Conservation (phyloP, 2,888 invertebrate species). For the Drosophila testacea region DNA sequence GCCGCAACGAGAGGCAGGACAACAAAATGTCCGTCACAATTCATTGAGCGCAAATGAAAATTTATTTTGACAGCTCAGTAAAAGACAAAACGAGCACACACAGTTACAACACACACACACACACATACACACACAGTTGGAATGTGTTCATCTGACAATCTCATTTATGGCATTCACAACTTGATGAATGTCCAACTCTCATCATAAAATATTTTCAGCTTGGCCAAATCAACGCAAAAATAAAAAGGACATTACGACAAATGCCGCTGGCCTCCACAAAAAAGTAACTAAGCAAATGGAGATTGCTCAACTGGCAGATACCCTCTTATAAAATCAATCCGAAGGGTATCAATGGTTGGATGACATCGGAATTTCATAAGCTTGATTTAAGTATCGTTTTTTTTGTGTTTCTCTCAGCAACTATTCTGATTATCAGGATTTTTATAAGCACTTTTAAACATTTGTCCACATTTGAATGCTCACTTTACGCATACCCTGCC, state of each 20-base stretch:
- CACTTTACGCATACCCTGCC: no score
- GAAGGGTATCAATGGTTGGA: no score
- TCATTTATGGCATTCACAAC: constrained; percentile 60
- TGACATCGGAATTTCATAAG: no score
- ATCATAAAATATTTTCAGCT: constrained; percentile 56
- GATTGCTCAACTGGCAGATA: constrained; percentile 7
- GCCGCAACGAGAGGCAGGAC: constrained; percentile 10
- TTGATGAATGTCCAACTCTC: constrained; percentile 64
- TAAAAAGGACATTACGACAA: constrained; percentile 61
- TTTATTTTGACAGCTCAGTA: constrained; percentile 56
- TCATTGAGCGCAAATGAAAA: constrained; percentile 56
- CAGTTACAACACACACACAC: not conserved
- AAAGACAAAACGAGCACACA: constrained; percentile 10
- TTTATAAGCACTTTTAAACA: not conserved
- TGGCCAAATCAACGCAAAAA: constrained; percentile 56
- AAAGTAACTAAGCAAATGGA: not conserved
- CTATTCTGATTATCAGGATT: no score
- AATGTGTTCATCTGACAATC: constrained; percentile 58
- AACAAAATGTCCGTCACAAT: constrained; percentile 17
- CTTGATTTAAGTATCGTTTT: no score
- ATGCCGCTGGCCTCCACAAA: constrained; percentile 35
- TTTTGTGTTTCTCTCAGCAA: no score
- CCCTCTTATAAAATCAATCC: not conserved
- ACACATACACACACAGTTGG: constrained; percentile 3
- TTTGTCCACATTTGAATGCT: not conserved